Base-by-base conservation (phyloP, 2,113 vertebrate species). In the Malaclemys terrapin region DNA sequence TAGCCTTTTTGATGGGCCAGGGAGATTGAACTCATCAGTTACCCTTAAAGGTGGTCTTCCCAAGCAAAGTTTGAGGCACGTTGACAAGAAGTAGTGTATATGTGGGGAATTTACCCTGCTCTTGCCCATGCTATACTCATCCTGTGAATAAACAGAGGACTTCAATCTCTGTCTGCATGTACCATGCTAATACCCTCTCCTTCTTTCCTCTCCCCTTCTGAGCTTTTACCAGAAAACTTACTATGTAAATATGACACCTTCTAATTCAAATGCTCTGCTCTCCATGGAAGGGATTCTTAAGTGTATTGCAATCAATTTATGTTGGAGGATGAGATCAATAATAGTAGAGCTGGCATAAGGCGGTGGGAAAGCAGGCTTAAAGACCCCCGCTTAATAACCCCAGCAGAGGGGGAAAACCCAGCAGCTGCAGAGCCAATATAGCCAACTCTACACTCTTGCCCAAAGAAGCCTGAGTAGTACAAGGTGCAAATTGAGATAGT, bases 221-320 rank as follows among this genome's bases (percentile, higher is more conserved):
- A 79, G 4, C 12, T 81, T 75, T 57, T 91, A 11, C 65, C 84
- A n/a, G 75, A 86, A 87, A 92, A 91, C 54, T 22, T 92, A 81
- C 75, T 89, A 85, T 91, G 85, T 87, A 69, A 87, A 83, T 65
- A 75, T 7, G 72, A 47, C 50, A 45, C 81, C 92, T 95, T 85
- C 92, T 95, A 93, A 95, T 94, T 93, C 92, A 85, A 85, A 65
- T 85, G 54, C 93, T 85, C 75, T 89, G 47, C 53, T 89, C 16
- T 94, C 93, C 10, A 69, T 24, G 50, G 84, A 93, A 94, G 89
- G 95, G 93, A 96, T 93, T 62, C 78, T 83, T 65, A 85, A 75
- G 17, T 91, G 42, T 91, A 82, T 59, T 69, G 24, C 80, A 93
- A 84, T 87, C 42, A 85, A 85, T 93, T 93, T 86, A 72, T 87